Conservation (phyloP, 2,113 vertebrate species). For the Collichthys lucidus region DNA sequence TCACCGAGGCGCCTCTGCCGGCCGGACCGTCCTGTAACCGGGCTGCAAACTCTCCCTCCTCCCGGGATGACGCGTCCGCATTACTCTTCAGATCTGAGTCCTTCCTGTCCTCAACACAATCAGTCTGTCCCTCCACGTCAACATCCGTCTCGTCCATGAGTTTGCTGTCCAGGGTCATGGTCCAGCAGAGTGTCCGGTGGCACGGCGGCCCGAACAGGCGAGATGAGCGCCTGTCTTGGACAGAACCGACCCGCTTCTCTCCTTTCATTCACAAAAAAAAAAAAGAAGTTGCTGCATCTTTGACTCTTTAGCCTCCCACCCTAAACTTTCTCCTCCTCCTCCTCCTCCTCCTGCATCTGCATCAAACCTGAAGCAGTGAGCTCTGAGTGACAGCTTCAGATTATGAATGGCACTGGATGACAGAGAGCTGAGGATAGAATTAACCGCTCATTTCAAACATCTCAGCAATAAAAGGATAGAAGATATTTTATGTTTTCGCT, state of each 20-base stretch:
- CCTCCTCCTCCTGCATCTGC: conserved; percentile 24
- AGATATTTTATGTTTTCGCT: background rate
- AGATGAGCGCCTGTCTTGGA: conserved; percentile 34
- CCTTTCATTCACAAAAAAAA: conserved; percentile 73
- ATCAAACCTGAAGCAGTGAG: background rate
- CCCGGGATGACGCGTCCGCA: conserved; percentile 30
- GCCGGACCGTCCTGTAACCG: conserved; percentile 16
- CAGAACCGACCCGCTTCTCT: conserved; percentile 41
- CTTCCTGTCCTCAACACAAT: conserved; percentile 20
- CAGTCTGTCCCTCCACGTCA: conserved; percentile 61
- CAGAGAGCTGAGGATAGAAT: background rate
- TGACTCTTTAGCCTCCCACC: conserved; percentile 49
- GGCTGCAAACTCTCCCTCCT: conserved; percentile 17
- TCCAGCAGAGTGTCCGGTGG: conserved; percentile 52
- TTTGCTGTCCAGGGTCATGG: conserved; percentile 77
- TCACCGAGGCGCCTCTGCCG: conserved; percentile 61
- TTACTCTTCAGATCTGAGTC: background rate
- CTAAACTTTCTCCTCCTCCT: conserved; percentile 43
- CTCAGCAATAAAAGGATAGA: background rate
- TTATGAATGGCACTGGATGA: background rate
- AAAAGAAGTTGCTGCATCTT: conserved; percentile 44
- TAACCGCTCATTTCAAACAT: background rate
- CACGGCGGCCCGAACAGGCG: conserved; percentile 56
- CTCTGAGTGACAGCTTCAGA: background rate
- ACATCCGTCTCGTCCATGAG: conserved; percentile 70